Conservation (phyloP, 1,140 invertebrate genomes). For the Hestina assimilis region DNA sequence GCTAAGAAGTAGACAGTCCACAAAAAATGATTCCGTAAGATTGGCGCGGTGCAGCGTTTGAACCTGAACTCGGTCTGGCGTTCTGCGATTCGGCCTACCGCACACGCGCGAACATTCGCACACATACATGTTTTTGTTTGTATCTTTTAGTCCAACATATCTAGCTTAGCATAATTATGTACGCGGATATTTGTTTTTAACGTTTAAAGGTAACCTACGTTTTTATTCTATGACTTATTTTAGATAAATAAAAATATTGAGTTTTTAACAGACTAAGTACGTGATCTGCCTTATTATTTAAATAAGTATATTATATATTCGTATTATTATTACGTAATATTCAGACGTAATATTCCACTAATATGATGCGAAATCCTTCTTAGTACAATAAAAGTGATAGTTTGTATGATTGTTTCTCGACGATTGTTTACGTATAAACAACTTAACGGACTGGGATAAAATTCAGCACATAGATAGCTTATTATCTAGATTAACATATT, state of each 20-base stretch:
- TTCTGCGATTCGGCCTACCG: conserved; percentile 18
- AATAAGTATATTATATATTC: too few relatives aligned
- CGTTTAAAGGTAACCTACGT: background rate
- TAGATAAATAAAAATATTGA: background rate
- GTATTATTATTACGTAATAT: too few relatives aligned
- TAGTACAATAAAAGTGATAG: too few relatives aligned
- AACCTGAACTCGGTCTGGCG: conserved; percentile 19
- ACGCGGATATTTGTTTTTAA: conserved; percentile 9
- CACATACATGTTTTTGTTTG: conserved; percentile 10
- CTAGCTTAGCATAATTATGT: conserved; percentile 19
- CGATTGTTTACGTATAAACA: too few relatives aligned
- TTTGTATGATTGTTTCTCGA: too few relatives aligned
- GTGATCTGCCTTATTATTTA: too few relatives aligned
- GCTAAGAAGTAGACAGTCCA: conserved; percentile 62
- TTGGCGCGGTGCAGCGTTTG: conserved; percentile 43
- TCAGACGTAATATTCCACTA: too few relatives aligned
- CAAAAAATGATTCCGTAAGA: conserved; percentile 68
- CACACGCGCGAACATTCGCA: conserved; percentile 17
- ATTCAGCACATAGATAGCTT: too few relatives aligned
- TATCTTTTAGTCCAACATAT: conserved; percentile 13
- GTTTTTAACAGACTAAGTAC: too few relatives aligned
- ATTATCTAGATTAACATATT: too few relatives aligned
- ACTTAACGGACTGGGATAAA: too few relatives aligned
- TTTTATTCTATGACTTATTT: background rate
- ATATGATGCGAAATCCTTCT: too few relatives aligned